phyloP scores from a whole-genome alignment of 2,888 invertebrate species.

The Pyrochroa serraticornis region DNA sequence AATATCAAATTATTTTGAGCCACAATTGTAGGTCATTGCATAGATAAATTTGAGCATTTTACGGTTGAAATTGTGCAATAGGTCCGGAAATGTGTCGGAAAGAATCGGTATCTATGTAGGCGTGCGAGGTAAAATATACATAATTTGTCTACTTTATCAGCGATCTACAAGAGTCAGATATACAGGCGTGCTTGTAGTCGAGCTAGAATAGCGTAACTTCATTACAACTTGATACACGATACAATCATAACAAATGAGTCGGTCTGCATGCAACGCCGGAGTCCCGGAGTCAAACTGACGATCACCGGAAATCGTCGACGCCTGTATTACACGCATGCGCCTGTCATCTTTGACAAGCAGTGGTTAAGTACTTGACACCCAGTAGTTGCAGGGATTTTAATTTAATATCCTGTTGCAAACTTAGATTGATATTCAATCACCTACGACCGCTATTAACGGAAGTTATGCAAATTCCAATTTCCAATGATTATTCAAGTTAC shows the following conservation, averaged over 20 bases:
- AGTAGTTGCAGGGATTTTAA: conserved; percentile 19
- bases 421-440: conserved; percentile 21
- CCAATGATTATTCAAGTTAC: too few species aligned
- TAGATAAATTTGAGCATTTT: background rate
- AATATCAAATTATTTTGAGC: background rate
- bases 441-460: too few species aligned
- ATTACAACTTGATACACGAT: conserved; percentile 45
- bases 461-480: too few species aligned
- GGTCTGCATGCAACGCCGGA: conserved; percentile 37
- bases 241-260: conserved; percentile 43
- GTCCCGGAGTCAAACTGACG: conserved; percentile 29
- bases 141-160: conserved; percentile 42
- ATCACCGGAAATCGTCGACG: conserved; percentile 28
- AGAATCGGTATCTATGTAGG: conserved; percentile 24
- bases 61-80: conserved; percentile 4
- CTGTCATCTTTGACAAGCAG: conserved; percentile 25
- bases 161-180: conserved; percentile 38
- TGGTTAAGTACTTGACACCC: conserved; percentile 25
- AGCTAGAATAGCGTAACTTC: conserved; percentile 38
- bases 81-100: conserved; percentile 24
- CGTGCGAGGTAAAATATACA: conserved; percentile 27
- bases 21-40: background rate
- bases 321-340: conserved; percentile 29
- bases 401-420: conserved; percentile 25
- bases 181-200: conserved; percentile 30